Conservation (phyloP, 2,113 vertebrate genomes). For the Stegastes partitus region DNA sequence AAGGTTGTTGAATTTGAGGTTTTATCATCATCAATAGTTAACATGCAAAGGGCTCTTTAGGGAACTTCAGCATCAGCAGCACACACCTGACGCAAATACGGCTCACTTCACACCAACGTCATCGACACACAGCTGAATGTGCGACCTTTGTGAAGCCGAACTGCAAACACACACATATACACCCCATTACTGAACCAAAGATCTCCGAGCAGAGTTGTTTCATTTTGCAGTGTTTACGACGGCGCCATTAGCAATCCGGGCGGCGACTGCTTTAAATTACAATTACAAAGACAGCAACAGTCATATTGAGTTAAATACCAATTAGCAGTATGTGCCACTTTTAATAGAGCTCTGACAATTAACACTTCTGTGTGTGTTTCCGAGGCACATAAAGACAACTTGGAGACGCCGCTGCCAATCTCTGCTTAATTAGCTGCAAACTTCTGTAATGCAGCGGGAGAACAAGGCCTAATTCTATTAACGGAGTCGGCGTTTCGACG, state of each 20-base stretch:
- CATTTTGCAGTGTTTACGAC: conserved; percentile 10
- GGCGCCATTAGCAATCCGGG: background rate
- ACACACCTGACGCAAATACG: no score
- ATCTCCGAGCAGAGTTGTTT: background rate
- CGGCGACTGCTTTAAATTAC: conserved; percentile 32
- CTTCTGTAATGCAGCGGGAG: background rate
- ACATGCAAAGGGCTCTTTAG: no score
- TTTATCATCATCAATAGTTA: no score
- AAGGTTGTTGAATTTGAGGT: no score
- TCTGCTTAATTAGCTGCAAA: conserved; percentile 6
- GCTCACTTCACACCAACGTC: no score
- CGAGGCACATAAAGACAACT: conserved; percentile 13
- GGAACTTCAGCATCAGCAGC: no score
- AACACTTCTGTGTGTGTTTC: conserved; percentile 20
- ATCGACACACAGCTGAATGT: no score
- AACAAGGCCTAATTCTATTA: background rate
- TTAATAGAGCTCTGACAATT: conserved; percentile 36
- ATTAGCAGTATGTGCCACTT: conserved; percentile 37
- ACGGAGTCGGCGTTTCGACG: background rate
- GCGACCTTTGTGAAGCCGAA: no score
- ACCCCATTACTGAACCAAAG: no score
- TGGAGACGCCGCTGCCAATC: conserved; percentile 8
- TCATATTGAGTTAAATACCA: conserved; percentile 43
- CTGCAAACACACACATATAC: no score
- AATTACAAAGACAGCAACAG: conserved; percentile 45